These are phyloP conservation scores for Meteorus sp. DNA, from an alignment of 1,140 invertebrate genomes.

Conservation along the genomic window DNA sequence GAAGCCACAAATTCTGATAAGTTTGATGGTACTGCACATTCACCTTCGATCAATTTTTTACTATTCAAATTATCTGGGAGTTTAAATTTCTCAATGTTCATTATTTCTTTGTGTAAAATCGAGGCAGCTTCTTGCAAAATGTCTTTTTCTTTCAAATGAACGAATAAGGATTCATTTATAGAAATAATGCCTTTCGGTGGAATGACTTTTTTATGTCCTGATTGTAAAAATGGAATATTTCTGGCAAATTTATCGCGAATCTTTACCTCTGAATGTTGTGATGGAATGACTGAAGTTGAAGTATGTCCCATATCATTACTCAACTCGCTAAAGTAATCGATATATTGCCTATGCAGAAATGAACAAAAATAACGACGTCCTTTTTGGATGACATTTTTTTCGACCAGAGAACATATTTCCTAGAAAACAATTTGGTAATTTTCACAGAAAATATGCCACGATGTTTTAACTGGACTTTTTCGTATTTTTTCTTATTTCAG, in stretches of 20 bases:
- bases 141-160: constrained; percentile 33
- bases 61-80: constrained; percentile 32
- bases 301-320: background rate
- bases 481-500: background rate
- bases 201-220: background rate
- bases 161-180: constrained; percentile 33
- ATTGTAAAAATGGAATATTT: background rate
- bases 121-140: constrained; percentile 29
- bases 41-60: constrained; percentile 30
- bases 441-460: background rate
- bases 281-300: background rate
- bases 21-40: constrained; percentile 25
- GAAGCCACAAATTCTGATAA: constrained; percentile 27
- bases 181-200: constrained; percentile 26
- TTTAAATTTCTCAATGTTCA: constrained; percentile 18
- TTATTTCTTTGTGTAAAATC: constrained; percentile 31
- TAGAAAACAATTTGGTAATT: background rate
- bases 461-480: background rate
- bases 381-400: background rate
- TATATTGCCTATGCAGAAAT: background rate
- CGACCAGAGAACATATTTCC: background rate
- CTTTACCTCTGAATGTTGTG: background rate
- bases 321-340: background rate
- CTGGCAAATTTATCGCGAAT: background rate
- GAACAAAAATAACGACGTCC: background rate